A percentile compares a stretch with the other conserved stretches of the same genome.
These are phyloP conservation scores for Lepus timidus DNA, from an alignment of 2,113 vertebrate genomes.

Conservation along the genomic window DNA sequence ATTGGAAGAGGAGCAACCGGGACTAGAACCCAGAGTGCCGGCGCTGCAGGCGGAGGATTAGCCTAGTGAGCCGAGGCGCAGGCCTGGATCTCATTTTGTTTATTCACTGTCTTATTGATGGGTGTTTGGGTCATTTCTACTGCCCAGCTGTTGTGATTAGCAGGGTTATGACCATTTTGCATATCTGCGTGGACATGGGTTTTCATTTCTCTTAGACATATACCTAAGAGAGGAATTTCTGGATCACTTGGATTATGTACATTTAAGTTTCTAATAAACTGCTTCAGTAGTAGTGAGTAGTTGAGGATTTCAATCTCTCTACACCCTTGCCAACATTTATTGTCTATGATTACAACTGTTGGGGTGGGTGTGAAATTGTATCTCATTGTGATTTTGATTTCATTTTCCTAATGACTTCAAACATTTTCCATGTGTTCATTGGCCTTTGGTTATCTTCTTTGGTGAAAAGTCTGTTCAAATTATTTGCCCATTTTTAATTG, in stretches of 20 bases:
- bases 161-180: neutral
- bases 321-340: neutral
- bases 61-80: no score
- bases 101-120: neutral
- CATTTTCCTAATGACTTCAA: neutral
- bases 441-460: neutral
- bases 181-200: neutral
- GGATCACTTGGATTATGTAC: neutral
- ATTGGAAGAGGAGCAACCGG: no score
- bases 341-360: neutral
- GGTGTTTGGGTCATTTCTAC: neutral
- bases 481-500: conserved; percentile 2
- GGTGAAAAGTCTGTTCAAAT: conserved; percentile 23
- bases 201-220: conserved; percentile 13
- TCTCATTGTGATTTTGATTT: conserved; percentile 21
- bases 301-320: neutral
- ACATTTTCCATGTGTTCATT: neutral
- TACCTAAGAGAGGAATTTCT: neutral
- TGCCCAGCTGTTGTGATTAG: neutral
- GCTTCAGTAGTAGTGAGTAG: neutral
- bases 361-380: neutral
- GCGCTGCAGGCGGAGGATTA: no score
- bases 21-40: no score
- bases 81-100: neutral
- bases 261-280: conserved; percentile 24